Base-by-base conservation (phyloP, 2,113 vertebrate genomes). In the Apaloderma vittatum region DNA sequence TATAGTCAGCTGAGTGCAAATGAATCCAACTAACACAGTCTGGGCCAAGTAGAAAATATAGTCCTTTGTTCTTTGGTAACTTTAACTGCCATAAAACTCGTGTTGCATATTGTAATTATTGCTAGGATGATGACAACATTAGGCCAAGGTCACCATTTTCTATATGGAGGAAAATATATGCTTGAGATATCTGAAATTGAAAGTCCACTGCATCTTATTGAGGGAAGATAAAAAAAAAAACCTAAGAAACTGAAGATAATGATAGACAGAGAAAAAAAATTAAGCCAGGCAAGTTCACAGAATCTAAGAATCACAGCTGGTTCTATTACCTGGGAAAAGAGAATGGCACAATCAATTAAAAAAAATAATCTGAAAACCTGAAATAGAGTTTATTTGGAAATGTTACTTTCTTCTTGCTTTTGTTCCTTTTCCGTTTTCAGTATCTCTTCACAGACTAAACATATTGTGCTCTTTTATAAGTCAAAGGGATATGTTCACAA, bases 121-220 rank as follows among this genome's bases (percentile, higher is more conserved):
- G 3, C 11, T 75, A 3, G 0, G 6, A 71, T 48, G 30, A 15
- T 46, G 14, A 78, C 17, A 29, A 48, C 3, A 8, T 75, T 67
- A 85, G 7, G 7, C 13, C 19, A 49, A 19, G 4, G 1, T 3
- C 37, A 26, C 6, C 15, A 57, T 0, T 70, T 73, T 51, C 34
- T 81, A 76, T 15, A 30, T 0, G 2, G 5, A 72, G 15, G 4
- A 86, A 91, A 73, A 61, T 20, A 29, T 2, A 43, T 29, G 5
- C 17, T 76, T 74, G 15, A 81, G 15, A n/a, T 46, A 0, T 32
- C 46, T 77, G 30, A 70, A 80, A 32, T 1, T 12, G 1, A 58
- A 71, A 73, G 49, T 52, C 9, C 72, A 20, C 18, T 65, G 5
- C 7, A 29, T 80, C 10, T 54, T 8, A 29, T 0, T 48, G 51